Evolutionary conservation across 2,797 vertebrate genomes (phyloP).

Genomic region (Anas georgica): DNA sequence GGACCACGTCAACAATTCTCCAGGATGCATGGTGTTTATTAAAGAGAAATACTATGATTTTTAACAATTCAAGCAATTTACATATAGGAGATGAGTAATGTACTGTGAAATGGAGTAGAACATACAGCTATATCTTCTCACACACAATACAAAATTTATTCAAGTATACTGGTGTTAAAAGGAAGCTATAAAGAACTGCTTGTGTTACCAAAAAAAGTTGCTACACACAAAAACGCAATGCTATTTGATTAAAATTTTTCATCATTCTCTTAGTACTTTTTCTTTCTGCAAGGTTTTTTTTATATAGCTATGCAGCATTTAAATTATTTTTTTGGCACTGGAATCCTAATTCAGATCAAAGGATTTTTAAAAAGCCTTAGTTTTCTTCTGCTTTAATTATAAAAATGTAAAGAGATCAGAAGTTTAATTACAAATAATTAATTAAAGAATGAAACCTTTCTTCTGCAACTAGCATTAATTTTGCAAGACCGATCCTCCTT

Average conservation of each 20-base stretch:
- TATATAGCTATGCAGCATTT: constrained; percentile 10
- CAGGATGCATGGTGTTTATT: background rate
- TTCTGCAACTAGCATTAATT: background rate
- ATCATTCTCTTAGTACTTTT: constrained; percentile 48
- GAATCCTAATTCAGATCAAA: constrained; percentile 50
- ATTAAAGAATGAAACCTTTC: background rate
- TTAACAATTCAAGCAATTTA: constrained; percentile 46
- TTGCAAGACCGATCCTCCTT: background rate
- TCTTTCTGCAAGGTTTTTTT: constrained; percentile 49
- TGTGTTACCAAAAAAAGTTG: constrained; percentile 39
- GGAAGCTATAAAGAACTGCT: constrained; percentile 58
- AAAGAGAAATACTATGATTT: constrained; percentile 7
- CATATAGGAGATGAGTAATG: constrained; percentile 31
- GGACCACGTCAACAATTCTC: background rate
- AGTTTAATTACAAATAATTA: constrained; percentile 38
- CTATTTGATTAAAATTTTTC: constrained; percentile 60
- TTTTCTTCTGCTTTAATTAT: constrained; percentile 21
- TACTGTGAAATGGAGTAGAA: constrained; percentile 22
- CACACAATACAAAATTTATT: constrained; percentile 54
- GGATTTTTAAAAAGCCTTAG: background rate
- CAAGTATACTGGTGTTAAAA: constrained; percentile 41
- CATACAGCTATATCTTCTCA: constrained; percentile 23
- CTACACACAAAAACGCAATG: constrained; percentile 60
- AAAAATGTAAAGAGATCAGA: background rate
- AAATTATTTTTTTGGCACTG: constrained; percentile 30